Evolutionary conservation across 2,797 vertebrate species (phyloP).

Genomic region (Lophotriccus pileatus): DNA sequence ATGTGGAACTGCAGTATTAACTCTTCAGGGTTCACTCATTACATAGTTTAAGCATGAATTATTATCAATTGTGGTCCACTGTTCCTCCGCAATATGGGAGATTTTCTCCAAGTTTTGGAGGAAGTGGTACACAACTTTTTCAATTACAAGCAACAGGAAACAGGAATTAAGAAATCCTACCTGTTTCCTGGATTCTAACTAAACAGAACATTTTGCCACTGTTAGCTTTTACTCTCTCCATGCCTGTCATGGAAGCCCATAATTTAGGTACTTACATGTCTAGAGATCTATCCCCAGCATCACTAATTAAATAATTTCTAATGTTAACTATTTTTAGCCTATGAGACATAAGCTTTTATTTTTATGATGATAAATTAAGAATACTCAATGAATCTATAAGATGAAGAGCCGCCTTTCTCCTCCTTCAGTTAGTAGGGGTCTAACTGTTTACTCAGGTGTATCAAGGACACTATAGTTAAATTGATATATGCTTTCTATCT

Average conservation of each 20-base stretch:
- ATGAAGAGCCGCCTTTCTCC: neutral
- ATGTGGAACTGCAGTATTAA: neutral
- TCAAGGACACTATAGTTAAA: neutral
- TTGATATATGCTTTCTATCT: neutral
- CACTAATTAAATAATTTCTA: neutral
- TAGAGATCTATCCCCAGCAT: neutral
- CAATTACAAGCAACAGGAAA: neutral
- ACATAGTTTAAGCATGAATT: neutral
- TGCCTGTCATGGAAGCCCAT: neutral
- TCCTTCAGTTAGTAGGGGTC: neutral
- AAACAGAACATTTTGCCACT: neutral
- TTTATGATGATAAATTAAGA: neutral
- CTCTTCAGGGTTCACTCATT: neutral
- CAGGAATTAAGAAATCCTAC: neutral
- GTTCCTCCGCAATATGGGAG: neutral
- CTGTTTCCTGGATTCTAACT: neutral
- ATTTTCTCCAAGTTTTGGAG: neutral
- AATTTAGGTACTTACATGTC: neutral
- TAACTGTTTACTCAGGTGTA: neutral
- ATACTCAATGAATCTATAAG: neutral
- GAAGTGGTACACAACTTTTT: neutral
- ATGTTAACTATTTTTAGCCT: neutral
- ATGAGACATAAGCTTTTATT: neutral
- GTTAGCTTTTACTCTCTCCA: neutral
- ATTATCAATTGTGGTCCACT: neutral